phyloP scores from a whole-genome alignment of 2,113 vertebrate genomes.

The Cacatua alba region DNA sequence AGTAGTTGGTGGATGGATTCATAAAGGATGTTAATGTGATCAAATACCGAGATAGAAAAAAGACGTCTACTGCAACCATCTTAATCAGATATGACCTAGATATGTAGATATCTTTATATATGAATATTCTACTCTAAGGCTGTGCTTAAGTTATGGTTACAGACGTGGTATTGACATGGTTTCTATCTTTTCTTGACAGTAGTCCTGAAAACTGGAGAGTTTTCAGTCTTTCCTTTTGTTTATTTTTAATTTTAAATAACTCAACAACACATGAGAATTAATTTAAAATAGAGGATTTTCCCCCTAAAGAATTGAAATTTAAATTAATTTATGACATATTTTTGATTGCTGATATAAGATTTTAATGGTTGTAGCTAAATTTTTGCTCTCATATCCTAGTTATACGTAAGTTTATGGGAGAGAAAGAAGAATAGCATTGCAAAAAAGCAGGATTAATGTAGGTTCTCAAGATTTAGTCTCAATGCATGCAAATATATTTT shows the following conservation, averaged over 20 bases:
- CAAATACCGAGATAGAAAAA: neutral
- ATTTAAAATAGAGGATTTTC: neutral
- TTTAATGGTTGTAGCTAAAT: neutral
- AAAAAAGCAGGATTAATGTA: neutral
- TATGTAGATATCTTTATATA: neutral
- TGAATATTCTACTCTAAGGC: neutral
- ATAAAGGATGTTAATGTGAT: neutral
- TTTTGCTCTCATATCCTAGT: neutral
- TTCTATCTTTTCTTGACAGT: neutral
- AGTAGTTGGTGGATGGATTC: neutral
- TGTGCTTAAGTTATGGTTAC: neutral
- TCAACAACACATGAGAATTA: neutral
- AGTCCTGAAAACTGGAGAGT: neutral
- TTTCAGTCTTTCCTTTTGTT: neutral
- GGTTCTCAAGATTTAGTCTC: neutral
- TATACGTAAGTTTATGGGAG: neutral
- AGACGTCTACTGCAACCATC: rapidly evolving
- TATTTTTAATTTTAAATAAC: neutral
- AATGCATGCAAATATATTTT: neutral
- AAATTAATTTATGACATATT: neutral
- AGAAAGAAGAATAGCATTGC: neutral
- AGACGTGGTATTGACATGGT: neutral
- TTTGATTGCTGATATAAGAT: neutral
- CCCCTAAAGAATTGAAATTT: neutral
- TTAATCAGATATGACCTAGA: neutral